These are phyloP conservation scores for Myrmecobius fasciatus DNA, from an alignment of 2,113 vertebrate genomes.

Conservation along the genomic window DNA sequence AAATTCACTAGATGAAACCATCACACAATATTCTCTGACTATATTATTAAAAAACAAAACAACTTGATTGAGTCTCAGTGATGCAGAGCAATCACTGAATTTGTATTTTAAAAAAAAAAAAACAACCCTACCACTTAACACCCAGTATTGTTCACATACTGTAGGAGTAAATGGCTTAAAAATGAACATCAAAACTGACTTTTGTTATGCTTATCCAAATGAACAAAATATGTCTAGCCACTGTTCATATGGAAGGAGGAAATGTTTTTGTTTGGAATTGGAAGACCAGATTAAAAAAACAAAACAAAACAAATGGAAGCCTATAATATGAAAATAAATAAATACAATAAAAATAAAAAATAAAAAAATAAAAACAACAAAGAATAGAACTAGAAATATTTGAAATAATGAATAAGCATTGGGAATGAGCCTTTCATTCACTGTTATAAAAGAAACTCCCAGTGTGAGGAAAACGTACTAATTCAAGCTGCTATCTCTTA, in stretches of 20 bases:
- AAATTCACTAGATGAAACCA: slow-evolving; percentile 40
- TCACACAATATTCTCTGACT: slow-evolving; percentile 38
- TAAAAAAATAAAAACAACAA: neutral
- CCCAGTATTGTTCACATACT: neutral
- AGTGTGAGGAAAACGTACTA: too few relatives aligned
- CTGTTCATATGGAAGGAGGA: neutral
- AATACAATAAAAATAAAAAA: neutral
- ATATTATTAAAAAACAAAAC: slow-evolving; percentile 33
- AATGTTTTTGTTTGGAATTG: too few relatives aligned
- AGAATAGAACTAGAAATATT: neutral
- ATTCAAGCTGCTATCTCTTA: too few relatives aligned
- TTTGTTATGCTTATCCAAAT: slow-evolving; percentile 40
- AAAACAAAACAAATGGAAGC: neutral
- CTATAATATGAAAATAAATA: neutral
- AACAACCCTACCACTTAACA: neutral
- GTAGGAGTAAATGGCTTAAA: slow-evolving; percentile 28
- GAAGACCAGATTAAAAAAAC: too few relatives aligned
- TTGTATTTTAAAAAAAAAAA: slow-evolving; percentile 61
- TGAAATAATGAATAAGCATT: too few relatives aligned
- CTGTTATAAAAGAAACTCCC: too few relatives aligned
- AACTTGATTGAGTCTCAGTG: slow-evolving; percentile 50
- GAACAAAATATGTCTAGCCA: neutral
- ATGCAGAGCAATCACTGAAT: slow-evolving; percentile 48
- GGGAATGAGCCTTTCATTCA: too few relatives aligned
- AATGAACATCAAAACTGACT: slow-evolving; percentile 6